Base-by-base conservation (phyloP, 1,140 invertebrate species). In the Conopomorpha cramerella region DNA sequence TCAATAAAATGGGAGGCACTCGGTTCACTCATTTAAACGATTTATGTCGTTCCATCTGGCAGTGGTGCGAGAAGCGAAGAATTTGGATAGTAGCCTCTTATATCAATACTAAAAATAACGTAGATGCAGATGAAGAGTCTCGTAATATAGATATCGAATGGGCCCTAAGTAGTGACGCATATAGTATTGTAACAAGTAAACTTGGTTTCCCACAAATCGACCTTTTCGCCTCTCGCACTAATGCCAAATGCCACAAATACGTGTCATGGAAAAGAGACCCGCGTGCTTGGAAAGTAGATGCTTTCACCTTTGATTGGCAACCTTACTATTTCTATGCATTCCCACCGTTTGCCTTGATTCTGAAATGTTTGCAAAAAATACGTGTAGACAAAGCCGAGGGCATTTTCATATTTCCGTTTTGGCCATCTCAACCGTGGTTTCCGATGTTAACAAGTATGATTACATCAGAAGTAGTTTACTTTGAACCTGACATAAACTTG, bases 361-460 rank as follows among this genome's bases (percentile, higher is more conserved):
- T 27, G 10, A 33, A 38, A 16, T 32, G 29, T 14, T n/a, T 38
- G 2, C 17, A 32, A 26, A 38, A 33, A 32, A 27, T 38, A 3
- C 15, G 8, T 25, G 10, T 14, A 10, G 37, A 32, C 4, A 38
- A 33, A 17, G 29, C 30, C 2, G 18, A 10, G 3, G 37, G 29
- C 3, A 32, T 38, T 8, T 16, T 38, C 2, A 13, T 31, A 7
- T 31, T 38, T 19, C 37, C 37, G 8, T 38, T n/a, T 15, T 38
- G 37, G 37, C 37, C 37, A 3, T 4, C 17, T 7, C 30, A 38
- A 16, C 10, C 37, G 2, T 38, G 30, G 37, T 38, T 32, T 26
- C 37, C 29, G 4, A 4, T 38, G 3, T 25, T 38, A 10, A 31
- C 25, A 16, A 16, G 8, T 3, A 25, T 38, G 10, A 2, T 36